Evolutionary conservation across 2,113 vertebrate species (phyloP).

Genomic region (Miniopterus natalensis): DNA sequence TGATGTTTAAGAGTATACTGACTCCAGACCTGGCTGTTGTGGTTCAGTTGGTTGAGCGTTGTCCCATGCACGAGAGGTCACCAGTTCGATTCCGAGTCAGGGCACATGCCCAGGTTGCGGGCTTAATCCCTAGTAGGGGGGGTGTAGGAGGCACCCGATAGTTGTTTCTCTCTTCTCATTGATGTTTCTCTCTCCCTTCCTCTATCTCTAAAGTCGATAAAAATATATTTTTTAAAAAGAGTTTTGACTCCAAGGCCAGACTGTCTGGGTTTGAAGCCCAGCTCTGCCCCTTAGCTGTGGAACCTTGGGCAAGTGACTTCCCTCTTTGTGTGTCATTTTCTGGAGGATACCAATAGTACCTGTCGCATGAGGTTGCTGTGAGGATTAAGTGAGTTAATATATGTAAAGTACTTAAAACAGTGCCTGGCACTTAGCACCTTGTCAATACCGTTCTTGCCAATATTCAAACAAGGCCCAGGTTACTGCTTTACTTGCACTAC

Average conservation of each 20-base stretch:
- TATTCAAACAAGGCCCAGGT: not conserved
- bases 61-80: not conserved
- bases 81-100: not conserved
- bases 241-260: not conserved
- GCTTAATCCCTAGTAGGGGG: not conserved
- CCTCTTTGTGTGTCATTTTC: not conserved
- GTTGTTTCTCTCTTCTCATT: not conserved
- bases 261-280: not conserved
- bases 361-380: not conserved
- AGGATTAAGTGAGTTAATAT: not conserved
- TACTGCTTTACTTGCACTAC: not conserved
- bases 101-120: not conserved
- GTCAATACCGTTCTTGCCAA: not conserved
- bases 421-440: not conserved
- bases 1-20: not conserved
- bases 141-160: not conserved
- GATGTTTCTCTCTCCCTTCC: not conserved
- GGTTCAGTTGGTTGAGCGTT: not conserved
- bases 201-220: not conserved
- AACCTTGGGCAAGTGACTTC: not conserved
- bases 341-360: not conserved
- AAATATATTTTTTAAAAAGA: not conserved
- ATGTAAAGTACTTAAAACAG: not conserved
- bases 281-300: not conserved
- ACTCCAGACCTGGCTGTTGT: not conserved